Evolutionary conservation across 2,888 invertebrate species (phyloP).

Genomic region (Cheilosia vulpina): DNA sequence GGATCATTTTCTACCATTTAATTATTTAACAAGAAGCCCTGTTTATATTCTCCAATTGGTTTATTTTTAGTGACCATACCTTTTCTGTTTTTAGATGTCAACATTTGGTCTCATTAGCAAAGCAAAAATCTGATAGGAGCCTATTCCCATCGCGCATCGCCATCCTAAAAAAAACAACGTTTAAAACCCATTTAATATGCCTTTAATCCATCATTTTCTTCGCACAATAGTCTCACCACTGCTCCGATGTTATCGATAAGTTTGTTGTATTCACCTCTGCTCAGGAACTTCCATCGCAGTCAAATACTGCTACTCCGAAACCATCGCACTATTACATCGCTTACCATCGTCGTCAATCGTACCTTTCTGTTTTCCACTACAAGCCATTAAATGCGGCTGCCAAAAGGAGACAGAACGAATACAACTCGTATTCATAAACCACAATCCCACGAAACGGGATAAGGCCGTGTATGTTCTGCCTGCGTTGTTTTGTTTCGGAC

Average conservation of each 20-base stretch:
- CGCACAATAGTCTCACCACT: too few species aligned
- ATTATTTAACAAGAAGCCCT: too few species aligned
- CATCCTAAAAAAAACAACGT: too few species aligned
- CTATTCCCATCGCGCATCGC: too few species aligned
- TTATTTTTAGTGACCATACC: too few species aligned
- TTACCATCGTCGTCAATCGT: constrained; percentile 12
- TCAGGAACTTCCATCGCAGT: constrained; percentile 15
- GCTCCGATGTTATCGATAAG: neutral
- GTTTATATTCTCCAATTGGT: too few species aligned
- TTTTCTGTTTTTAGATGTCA: too few species aligned
- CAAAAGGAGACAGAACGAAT: constrained; percentile 48
- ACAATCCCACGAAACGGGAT: constrained; percentile 53
- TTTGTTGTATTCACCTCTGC: neutral
- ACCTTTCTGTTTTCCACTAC: constrained; percentile 36
- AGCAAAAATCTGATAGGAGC: too few species aligned
- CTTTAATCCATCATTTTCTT: too few species aligned
- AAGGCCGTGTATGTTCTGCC: constrained; percentile 26
- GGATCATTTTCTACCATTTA: too few species aligned
- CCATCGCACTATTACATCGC: constrained; percentile 20
- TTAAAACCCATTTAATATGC: too few species aligned
- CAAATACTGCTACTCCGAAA: constrained; percentile 49
- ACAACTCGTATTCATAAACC: constrained; percentile 44
- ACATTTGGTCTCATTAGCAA: too few species aligned
- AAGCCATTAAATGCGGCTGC: constrained; percentile 12
- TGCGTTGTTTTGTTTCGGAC: constrained; percentile 70